phyloP scores from a whole-genome alignment of 2,888 invertebrate species.

The Oasisia sp. region DNA sequence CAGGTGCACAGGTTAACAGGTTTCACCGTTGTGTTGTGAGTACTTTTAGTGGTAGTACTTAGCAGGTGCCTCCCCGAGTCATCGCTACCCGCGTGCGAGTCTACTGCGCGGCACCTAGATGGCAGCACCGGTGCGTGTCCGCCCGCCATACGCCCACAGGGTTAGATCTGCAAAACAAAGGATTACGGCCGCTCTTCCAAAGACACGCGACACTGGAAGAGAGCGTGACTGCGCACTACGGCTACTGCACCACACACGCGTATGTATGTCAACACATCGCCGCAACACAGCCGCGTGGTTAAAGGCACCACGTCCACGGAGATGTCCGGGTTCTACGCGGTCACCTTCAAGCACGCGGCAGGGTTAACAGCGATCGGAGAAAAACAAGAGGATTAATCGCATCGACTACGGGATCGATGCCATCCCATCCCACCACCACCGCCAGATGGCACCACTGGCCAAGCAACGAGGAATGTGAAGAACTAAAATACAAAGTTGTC shows the following conservation, averaged over 20 bases:
- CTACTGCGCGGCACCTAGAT: background rate
- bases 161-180: background rate
- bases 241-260: background rate
- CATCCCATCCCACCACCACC: background rate
- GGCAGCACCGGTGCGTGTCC: background rate
- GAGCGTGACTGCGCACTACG: background rate
- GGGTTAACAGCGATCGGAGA: background rate
- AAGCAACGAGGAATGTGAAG: conserved; percentile 13
- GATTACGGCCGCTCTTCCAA: conserved; percentile 1
- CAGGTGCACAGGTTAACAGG: background rate
- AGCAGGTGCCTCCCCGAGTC: background rate
- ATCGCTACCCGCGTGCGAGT: background rate
- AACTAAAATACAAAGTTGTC: background rate
- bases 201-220: background rate
- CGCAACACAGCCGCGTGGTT: background rate
- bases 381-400: conserved; percentile 9
- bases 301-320: background rate
- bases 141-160: background rate
- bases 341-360: background rate
- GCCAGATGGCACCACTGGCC: background rate
- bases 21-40: background rate
- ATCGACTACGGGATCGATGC: conserved; percentile 6
- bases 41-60: background rate
- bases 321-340: background rate
- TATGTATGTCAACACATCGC: background rate